phyloP scores from a whole-genome alignment of 1,140 invertebrate species.

The Antheraea pernyi region DNA sequence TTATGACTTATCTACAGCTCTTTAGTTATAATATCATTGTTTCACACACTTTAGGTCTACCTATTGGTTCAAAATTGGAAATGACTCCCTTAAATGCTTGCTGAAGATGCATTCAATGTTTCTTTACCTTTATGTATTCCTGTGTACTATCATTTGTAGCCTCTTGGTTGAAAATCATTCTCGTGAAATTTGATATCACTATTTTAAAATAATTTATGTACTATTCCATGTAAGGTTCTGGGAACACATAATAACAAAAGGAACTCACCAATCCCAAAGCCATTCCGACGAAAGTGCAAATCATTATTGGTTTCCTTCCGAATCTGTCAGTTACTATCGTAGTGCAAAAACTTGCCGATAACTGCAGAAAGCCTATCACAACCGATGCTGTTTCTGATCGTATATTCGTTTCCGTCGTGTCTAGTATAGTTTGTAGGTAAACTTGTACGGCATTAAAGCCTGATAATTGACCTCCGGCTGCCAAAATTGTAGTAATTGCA shows the following conservation, averaged over 20 bases:
- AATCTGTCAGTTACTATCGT: conserved; percentile 79
- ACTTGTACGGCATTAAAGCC: conserved; percentile 85
- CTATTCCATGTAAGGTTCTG: too few species aligned
- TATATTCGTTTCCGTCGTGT: conserved; percentile 76
- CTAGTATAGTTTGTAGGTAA: conserved; percentile 84
- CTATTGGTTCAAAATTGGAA: too few species aligned
- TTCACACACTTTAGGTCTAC: too few species aligned
- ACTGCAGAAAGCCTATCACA: conserved; percentile 81
- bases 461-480: conserved; percentile 82
- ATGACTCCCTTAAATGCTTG: too few species aligned
- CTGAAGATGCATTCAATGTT: too few species aligned
- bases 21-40: too few species aligned
- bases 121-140: too few species aligned
- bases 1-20: too few species aligned
- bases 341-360: conserved; percentile 75
- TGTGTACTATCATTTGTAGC: too few species aligned
- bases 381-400: conserved; percentile 81
- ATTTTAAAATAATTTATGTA: too few species aligned
- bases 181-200: too few species aligned
- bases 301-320: conserved; percentile 81
- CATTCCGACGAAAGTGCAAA: conserved; percentile 75
- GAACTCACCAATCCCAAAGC: conserved; percentile 70
- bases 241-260: not conserved
- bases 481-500: conserved; percentile 30
- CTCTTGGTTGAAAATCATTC: too few species aligned